Evolutionary conservation across 2,888 invertebrate species (phyloP).

Genomic region (Sialis fuliginosa): DNA sequence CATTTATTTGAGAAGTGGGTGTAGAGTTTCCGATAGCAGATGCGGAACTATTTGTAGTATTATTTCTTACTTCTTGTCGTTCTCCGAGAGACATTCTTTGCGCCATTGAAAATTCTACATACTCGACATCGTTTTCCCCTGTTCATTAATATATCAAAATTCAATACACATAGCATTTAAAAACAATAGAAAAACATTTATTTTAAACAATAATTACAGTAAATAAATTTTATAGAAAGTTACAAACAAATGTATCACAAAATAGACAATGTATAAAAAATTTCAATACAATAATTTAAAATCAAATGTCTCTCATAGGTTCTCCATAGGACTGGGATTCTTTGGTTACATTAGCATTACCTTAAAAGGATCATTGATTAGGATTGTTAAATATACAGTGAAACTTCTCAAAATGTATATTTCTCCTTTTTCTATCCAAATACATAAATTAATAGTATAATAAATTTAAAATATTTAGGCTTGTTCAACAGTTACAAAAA

Average conservation of each 20-base stretch:
- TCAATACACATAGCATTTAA: background rate
- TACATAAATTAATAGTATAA: no score
- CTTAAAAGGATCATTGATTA: no score
- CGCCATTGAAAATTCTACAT: constrained; percentile 34
- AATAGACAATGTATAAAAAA: background rate
- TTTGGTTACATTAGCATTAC: background rate
- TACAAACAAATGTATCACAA: background rate
- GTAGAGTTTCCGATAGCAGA: constrained; percentile 5
- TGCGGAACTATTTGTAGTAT: constrained; percentile 11
- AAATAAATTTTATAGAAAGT: background rate
- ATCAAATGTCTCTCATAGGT: background rate
- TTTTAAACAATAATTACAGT: background rate
- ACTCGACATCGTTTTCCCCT: constrained; percentile 54
- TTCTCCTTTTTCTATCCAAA: no score
- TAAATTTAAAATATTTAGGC: no score
- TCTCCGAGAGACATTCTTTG: constrained; percentile 15
- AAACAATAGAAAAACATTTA: background rate
- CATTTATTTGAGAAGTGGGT: constrained; percentile 19
- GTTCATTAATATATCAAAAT: constrained; percentile 1
- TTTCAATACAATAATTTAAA: background rate
- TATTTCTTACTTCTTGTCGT: constrained; percentile 3
- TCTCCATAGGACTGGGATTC: background rate
- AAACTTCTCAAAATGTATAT: no score
- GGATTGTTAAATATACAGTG: no score
- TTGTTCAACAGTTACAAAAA: no score